A percentile compares a stretch with the other conserved stretches of the same genome.
Evolutionary conservation across 2,113 vertebrate genomes (phyloP).

Genomic region (Sus scrofa): T2T-Sscrofa CM000821.6:6741501-6742000

Average conservation of each 20-base stretch:
- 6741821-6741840: background rate
- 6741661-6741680: background rate
- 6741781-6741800: background rate
- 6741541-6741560: background rate
- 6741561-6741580: background rate
- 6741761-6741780: background rate
- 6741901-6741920: background rate
- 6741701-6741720: background rate
- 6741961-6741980: background rate
- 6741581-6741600: background rate
- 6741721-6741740: background rate
- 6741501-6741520: background rate
- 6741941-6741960: background rate
- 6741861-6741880: background rate
- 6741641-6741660: background rate
- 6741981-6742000: background rate
- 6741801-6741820: background rate
- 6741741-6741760: constrained; percentile 4
- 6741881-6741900: background rate
- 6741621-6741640: background rate
- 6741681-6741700: background rate
- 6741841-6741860: background rate
- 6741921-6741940: background rate
- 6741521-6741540: background rate
- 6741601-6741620: background rate